Base-by-base conservation (phyloP, 1,140 invertebrate genomes). In the Homarus americanus region DNA sequence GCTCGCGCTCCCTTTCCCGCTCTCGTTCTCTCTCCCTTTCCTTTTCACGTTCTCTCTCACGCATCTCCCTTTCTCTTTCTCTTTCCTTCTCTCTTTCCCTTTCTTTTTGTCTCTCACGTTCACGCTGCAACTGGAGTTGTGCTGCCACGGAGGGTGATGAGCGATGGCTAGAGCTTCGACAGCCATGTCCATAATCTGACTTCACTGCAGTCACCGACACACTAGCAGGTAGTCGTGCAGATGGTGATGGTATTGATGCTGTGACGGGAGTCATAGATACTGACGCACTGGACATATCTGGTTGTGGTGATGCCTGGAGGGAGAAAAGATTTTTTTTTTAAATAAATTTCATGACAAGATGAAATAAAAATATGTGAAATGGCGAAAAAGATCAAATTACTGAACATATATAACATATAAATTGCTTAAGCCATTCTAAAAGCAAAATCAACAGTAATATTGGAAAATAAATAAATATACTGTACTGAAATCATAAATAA, bases 71-170 rank as follows among this genome's bases (percentile, higher is more conserved):
- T 53, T 91, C 90, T 49, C 84, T 63, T 75, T 91, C 84, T 41
- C 91, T 87, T n/a, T 91, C 91, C 15, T 78, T 87, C 49, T 91
- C 91, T 34, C 84, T 69, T 44, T 91, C 91, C 36, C 86, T 80
- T 36, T 92, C 91, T 75, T 80, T 79, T 76, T 88, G 49, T 79
- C 85, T 88, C 58, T 88, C 86, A 41, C 86, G 73, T 28, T 86
- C 93, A 82, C 93, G 93, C 76, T 92, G 91, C 75, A 93, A 75
- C 85, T 94, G 92, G 38, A 92, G 76, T 41, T 92, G 87, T 10
- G 91, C 73, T 66, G 95, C 94, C 32, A 86, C 82, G 49, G 93
- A 94, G 82, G 95, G 94, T 73, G 95, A 93, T 80, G 95, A 94
- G 49, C 95, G 85, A n/a, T 89, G 86, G 63, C 93, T 72, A 94